These are phyloP conservation scores for Yoshiicerus persimilis DNA, from an alignment of 1,140 invertebrate genomes.

Conservation along the genomic window DNA sequence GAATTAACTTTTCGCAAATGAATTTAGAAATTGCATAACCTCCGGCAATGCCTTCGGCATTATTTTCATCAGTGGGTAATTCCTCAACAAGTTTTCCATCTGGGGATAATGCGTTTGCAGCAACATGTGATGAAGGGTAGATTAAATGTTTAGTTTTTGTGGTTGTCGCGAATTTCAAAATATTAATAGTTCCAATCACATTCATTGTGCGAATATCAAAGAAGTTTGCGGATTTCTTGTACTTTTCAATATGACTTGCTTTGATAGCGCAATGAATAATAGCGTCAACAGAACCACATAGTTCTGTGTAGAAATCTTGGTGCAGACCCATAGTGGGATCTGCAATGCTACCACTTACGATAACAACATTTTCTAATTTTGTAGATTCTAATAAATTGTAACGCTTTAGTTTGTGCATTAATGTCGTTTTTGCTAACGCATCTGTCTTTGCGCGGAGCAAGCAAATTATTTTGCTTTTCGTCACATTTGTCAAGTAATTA, in stretches of 20 bases:
- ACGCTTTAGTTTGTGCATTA: background rate
- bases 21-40: slow-evolving; percentile 25
- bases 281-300: background rate
- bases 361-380: background rate
- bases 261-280: slow-evolving; percentile 2
- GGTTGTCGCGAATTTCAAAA: background rate
- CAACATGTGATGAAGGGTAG: background rate
- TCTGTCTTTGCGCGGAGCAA: background rate
- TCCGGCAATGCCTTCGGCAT: background rate
- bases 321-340: background rate
- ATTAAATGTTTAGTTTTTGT: background rate
- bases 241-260: background rate
- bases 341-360: background rate
- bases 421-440: background rate
- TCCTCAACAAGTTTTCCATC: background rate
- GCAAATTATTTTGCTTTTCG: background rate
- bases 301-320: background rate
- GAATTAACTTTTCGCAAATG: background rate
- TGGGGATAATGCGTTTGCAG: background rate
- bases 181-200: slow-evolving; percentile 1
- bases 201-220: background rate
- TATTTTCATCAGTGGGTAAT: background rate
- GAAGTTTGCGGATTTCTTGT: background rate
- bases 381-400: background rate
- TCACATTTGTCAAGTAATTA: background rate